These are phyloP conservation scores for Mythimna impura DNA, from an alignment of 2,888 invertebrate species.

Conservation along the genomic window DNA sequence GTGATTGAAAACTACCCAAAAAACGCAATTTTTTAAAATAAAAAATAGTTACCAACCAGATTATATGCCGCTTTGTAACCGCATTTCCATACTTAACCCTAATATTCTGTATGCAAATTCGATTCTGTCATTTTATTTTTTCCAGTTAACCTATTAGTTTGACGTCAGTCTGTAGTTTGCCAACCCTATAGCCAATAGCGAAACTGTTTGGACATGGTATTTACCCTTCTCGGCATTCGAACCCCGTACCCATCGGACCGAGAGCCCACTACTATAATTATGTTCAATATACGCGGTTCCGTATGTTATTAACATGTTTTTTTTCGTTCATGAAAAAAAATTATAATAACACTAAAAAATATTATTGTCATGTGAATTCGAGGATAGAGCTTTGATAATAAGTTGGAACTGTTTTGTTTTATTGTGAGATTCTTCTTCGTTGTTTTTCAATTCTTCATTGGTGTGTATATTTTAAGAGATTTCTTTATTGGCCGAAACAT, in stretches of 20 bases:
- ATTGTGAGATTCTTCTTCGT: too few species aligned
- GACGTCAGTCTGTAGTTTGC: conserved; percentile 32
- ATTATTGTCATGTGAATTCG: conserved; percentile 66
- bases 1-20: not conserved
- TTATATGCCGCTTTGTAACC: not conserved
- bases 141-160: conserved; percentile 5
- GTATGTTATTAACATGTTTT: conserved; percentile 74
- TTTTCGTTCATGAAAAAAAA: conserved; percentile 75
- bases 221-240: conserved; percentile 61
- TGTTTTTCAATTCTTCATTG: too few species aligned
- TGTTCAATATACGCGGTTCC: conserved; percentile 76
- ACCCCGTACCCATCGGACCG: conserved; percentile 74
- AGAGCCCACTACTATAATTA: conserved; percentile 78
- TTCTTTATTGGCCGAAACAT: too few species aligned
- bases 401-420: too few species aligned
- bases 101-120: conserved; percentile 49
- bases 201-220: conserved; percentile 61
- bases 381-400: conserved; percentile 43
- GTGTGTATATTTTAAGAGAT: too few species aligned
- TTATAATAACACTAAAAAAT: conserved; percentile 77
- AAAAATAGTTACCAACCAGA: not conserved
- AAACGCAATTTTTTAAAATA: not conserved
- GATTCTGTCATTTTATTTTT: conserved; percentile 41
- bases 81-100: conserved; percentile 18
- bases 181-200: conserved; percentile 55